Base-by-base conservation (phyloP, 2,888 invertebrate genomes). In the Lasioglossum zephyrum region DNA sequence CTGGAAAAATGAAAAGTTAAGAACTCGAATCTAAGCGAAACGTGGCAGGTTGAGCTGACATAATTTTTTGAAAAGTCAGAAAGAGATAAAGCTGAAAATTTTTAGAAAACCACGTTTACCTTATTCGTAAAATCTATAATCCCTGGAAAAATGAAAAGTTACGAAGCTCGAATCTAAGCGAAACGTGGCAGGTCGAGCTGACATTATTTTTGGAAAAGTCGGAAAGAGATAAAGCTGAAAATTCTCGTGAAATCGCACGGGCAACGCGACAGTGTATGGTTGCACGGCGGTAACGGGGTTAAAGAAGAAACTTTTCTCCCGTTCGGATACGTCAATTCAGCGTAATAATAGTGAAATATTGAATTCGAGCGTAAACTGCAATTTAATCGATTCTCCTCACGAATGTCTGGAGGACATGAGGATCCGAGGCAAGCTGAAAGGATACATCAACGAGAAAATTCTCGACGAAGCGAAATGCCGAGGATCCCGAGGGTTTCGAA, bases 321-420 rank as follows among this genome's bases (percentile, higher is more conserved):
- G 76, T 79, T 73, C 60, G 70, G 81, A 75, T 81, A 76, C 81
- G 86, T 77, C 81, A 85, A 69, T 86, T 77, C 81, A 47, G 49
- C 49, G 81, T 91, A 90, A 91, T 89, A 84, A 90, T 81, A 87
- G 91, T 88, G 91, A 90, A 91, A 91, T 87, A 91, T 88, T 91
- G 91, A 91, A 89, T 91, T 79, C 83, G 84, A 86, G 86, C 87
- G 89, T 89, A 90, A 90, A 90, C 90, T 87, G 85, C 88, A 91
- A 91, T 91, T 89, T 91, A 91, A 91, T 91, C 82, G 82, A 74
- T 77, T 86, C 78, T 18, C 84, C 79, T 81, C 90, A 87, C 77
- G 87, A 89, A 90, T 86, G 84, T 87, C 87, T 87, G 87, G 90
- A 89, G 88, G 89, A 89, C 89, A 89, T 79, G 88, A 86, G 84